These are phyloP conservation scores for human DNA, from an alignment of 2,113 vertebrate genomes.

Conservation along the genomic window GRCh38 chr5:6408001-6408500, in stretches of 20 bases:
- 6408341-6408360: accelerated
- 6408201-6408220: conserved; percentile 11
- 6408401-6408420: too few relatives aligned
- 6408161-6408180: conserved; percentile 32
- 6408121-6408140: conserved; percentile 17
- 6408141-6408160: conserved; percentile 60
- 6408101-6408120: conserved; percentile 11
- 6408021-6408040: background rate
- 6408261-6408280: accelerated
- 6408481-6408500: too few relatives aligned
- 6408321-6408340: background rate
- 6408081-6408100: conserved; percentile 33
- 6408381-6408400: background rate
- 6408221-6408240: background rate
- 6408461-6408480: background rate
- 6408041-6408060: conserved; percentile 21
- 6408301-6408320: background rate
- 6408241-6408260: background rate
- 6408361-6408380: accelerated
- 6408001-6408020: background rate
- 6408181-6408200: conserved; percentile 4
- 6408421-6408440: accelerated
- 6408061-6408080: conserved; percentile 34
- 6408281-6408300: background rate
- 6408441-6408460: accelerated